Conservation (phyloP, 2,888 invertebrate genomes). For the Scotopteryx bipunctaria region DNA sequence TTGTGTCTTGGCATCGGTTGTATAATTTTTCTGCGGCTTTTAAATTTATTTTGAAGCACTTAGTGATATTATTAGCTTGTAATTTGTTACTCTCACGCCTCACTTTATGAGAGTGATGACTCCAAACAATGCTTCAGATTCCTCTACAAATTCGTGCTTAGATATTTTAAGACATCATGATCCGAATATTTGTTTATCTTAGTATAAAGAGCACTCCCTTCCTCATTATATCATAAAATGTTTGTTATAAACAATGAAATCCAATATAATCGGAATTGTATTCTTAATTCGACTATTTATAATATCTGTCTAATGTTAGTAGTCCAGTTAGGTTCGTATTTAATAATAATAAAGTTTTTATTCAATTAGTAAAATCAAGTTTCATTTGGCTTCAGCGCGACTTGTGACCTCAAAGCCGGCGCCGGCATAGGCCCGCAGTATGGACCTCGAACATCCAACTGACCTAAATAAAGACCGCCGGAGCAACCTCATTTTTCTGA, state of each 20-base stretch:
- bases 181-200: background rate
- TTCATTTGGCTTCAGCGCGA: too few relatives aligned
- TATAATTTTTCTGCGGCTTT: too few relatives aligned
- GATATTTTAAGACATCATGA: background rate
- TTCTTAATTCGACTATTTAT: too few relatives aligned
- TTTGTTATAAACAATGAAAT: too few relatives aligned
- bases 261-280: too few relatives aligned
- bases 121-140: slow-evolving; percentile 6
- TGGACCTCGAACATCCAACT: slow-evolving; percentile 10
- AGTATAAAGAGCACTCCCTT: too few relatives aligned
- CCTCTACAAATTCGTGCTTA: background rate
- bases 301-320: too few relatives aligned
- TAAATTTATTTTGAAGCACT: too few relatives aligned
- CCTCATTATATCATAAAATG: too few relatives aligned
- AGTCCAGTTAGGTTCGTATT: too few relatives aligned
- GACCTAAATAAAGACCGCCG: slow-evolving; percentile 19
- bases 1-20: background rate
- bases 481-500: slow-evolving; percentile 8
- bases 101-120: slow-evolving; percentile 28
- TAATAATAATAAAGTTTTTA: too few relatives aligned
- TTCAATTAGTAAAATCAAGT: too few relatives aligned
- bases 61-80: background rate
- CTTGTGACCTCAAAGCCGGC: background rate
- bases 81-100: slow-evolving; percentile 10
- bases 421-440: background rate